Conservation (phyloP, 2,797 vertebrate species). For the Chiroxiphia lanceolata region DNA sequence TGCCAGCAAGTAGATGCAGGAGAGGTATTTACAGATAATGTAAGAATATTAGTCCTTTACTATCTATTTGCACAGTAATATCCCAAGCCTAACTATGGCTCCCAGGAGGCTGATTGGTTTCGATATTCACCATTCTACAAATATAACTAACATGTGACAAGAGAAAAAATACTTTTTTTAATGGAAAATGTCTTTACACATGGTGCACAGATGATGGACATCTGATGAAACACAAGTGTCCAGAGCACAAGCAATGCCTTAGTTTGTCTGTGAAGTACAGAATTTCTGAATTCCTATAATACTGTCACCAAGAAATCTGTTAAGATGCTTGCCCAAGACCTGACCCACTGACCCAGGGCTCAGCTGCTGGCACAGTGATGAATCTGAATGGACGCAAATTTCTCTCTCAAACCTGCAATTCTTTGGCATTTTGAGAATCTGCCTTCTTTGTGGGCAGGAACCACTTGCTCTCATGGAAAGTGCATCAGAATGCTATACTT, state of each 20-base stretch:
- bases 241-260: not conserved
- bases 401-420: not conserved
- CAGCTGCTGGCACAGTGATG: not conserved
- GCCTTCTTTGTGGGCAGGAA: not conserved
- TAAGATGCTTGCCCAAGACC: not conserved
- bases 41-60: not conserved
- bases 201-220: not conserved
- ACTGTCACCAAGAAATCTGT: not conserved
- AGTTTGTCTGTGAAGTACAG: not conserved
- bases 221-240: not conserved
- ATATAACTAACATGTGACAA: not conserved
- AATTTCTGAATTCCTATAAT: not conserved
- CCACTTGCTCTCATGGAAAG: not conserved
- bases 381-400: not conserved
- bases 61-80: not conserved
- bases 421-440: not conserved
- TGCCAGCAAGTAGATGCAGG: not conserved
- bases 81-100: not conserved
- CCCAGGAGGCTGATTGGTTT: not conserved
- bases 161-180: not conserved
- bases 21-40: not conserved
- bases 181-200: not conserved
- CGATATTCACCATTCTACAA: not conserved
- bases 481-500: not conserved
- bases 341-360: not conserved